These are phyloP conservation scores for Anticlea derivata DNA, from an alignment of 2,888 invertebrate genomes.

Conservation along the genomic window DNA sequence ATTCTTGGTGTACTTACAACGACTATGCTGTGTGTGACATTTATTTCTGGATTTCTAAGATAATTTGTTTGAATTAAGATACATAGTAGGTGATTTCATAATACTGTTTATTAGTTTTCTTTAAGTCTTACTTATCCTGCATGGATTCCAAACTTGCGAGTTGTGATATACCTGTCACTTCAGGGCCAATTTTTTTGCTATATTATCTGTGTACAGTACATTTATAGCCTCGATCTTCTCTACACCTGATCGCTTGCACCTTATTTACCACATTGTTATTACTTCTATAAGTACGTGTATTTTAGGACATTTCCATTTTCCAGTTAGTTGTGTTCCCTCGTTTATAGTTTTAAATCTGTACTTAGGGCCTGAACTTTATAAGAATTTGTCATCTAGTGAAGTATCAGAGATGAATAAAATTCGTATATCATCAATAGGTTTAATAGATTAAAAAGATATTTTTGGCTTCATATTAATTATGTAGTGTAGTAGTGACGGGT, in stretches of 20 bases:
- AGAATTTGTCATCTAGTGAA: conserved; percentile 55
- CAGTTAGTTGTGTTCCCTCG: conserved; percentile 55
- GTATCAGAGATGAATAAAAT: conserved; percentile 57
- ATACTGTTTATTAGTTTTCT: background rate
- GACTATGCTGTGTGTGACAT: conserved; percentile 8
- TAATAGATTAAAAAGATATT: conserved; percentile 68
- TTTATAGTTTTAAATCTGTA: conserved; percentile 61
- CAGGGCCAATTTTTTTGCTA: conserved; percentile 4
- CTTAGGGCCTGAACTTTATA: conserved; percentile 71
- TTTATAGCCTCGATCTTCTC: conserved; percentile 1
- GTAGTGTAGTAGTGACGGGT: conserved; percentile 46
- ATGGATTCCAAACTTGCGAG: conserved; percentile 8
- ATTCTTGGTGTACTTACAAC: conserved; percentile 5
- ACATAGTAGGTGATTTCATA: conserved; percentile 1
- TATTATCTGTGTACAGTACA: background rate
- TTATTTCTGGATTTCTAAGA: conserved; percentile 2
- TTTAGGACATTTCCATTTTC: conserved; percentile 52
- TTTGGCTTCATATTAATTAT: conserved; percentile 69
- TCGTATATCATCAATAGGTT: conserved; percentile 58
- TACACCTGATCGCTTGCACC: conserved; percentile 39
- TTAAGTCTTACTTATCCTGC: background rate
- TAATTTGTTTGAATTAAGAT: conserved; percentile 7
- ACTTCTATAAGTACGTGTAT: conserved; percentile 53
- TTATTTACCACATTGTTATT: conserved; percentile 51
- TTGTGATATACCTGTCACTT: conserved; percentile 19